Conservation (phyloP, 2,113 vertebrate species). For the Labeo rohita region DNA sequence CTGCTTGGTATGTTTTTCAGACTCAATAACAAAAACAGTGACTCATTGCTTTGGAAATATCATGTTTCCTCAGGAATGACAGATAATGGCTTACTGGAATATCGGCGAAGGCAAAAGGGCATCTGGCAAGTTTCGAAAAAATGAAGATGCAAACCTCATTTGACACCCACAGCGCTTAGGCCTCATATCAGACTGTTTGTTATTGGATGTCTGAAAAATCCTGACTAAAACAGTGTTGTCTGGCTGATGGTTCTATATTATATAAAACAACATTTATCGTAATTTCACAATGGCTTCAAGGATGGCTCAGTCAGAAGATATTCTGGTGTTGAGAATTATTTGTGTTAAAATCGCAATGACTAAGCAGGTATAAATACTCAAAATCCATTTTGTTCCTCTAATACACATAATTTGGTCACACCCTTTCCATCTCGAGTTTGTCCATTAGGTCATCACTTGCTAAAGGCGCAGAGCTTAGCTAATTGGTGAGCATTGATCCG, state of each 20-base stretch:
- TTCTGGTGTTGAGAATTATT: not conserved
- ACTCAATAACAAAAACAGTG: constrained; percentile 43
- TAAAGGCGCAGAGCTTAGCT: constrained; percentile 85
- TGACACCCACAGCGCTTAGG: not conserved
- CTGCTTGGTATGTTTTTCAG: constrained; percentile 31
- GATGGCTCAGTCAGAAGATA: not conserved
- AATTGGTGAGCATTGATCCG: constrained; percentile 84
- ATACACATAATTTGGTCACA: not conserved
- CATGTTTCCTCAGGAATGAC: constrained; percentile 38
- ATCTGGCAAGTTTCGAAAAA: constrained; percentile 7
- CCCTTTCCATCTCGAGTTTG: not conserved
- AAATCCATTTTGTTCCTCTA: not conserved
- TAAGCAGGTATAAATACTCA: not conserved
- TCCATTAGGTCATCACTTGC: constrained; percentile 64
- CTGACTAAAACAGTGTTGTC: not conserved
- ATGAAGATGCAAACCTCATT: not conserved
- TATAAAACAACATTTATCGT: not conserved
- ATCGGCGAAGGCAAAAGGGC: constrained; percentile 13
- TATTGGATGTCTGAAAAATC: not conserved
- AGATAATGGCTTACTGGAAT: constrained; percentile 49
- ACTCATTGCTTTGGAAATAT: constrained; percentile 38
- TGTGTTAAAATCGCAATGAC: not conserved
- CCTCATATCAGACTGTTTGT: not conserved
- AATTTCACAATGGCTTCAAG: not conserved
- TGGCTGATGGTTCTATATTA: no score